Base-by-base conservation (phyloP, 2,797 vertebrate species). In the Coluber constrictor region DNA sequence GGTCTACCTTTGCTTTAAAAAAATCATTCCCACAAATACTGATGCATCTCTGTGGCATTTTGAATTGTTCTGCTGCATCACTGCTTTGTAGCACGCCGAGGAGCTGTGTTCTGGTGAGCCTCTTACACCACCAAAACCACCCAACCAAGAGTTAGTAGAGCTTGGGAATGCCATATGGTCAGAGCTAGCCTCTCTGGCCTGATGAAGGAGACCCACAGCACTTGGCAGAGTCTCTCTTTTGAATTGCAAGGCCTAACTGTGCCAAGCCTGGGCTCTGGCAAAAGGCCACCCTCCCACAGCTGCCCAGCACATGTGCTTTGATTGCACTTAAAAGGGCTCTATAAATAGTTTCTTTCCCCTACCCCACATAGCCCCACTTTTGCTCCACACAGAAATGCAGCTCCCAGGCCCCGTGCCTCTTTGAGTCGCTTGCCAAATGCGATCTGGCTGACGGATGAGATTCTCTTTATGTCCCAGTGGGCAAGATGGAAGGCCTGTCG, bases 291-390 rank as follows among this genome's bases (percentile, higher is more conserved):
- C 93, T 83, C 43, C 83, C 89, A 79, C 93, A 92, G 93, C 91
- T 88, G 57, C 91, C 93, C 92, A 55, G 27, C 90, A 96, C 90
- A 94, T 94, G 91, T 95, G 95, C 92, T 95, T 95, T 92, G 90
- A 89, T 94, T 95, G 94, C 90, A 93, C 95, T 89, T 94, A 63
- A 96, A 95, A 95, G 95, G 70, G 88, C 70, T 96, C 95, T 96
- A 94, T 95, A 95, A 96, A 96, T 95, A 95, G 93, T 92, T 89
- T 83, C 15, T 57, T 87, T 87, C 43, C 66, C 51, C 43, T 32
- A 27, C 20, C 47, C 57, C 43, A 29, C 57, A 13, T 86, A 56
- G 16, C 61, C 74, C 59, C 55, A 11, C 56, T 90, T 29, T 74
- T 47, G n/a, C 87, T 93, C 89, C 91, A 92, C 91, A 37, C 91